A percentile compares a stretch with the other conserved stretches of the same genome.
Evolutionary conservation across 2,888 invertebrate species (phyloP).

Genomic region (Petrophora chlorosata): DNA sequence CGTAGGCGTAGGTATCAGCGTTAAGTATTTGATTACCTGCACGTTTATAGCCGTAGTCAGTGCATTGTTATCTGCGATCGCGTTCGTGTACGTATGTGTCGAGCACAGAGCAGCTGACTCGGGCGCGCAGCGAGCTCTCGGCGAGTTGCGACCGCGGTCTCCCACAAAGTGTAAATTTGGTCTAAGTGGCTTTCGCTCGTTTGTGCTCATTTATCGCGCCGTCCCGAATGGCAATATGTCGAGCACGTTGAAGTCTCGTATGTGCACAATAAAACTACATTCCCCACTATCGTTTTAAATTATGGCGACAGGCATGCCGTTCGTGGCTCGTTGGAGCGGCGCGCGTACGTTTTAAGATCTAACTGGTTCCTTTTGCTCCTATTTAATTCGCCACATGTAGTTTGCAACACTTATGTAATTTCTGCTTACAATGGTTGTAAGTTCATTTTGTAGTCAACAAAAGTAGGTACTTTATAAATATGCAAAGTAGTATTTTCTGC

Average conservation of each 20-base stretch:
- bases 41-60: conserved; percentile 15
- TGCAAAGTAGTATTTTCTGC: conserved; percentile 2
- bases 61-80: conserved; percentile 35
- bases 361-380: conserved; percentile 78
- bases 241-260: conserved; percentile 64
- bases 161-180: conserved; percentile 83
- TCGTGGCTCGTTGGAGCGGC: conserved; percentile 65
- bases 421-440: conserved; percentile 61
- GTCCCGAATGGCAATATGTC: conserved; percentile 68
- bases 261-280: conserved; percentile 73
- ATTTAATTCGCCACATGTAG: conserved; percentile 75
- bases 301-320: conserved; percentile 70
- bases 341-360: conserved; percentile 63
- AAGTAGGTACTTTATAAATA: conserved; percentile 3
- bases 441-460: conserved; percentile 15
- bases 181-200: conserved; percentile 80
- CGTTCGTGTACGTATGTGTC: conserved; percentile 46
- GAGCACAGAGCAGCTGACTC: conserved; percentile 79
- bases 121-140: conserved; percentile 48
- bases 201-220: conserved; percentile 75
- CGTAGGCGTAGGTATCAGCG: conserved; percentile 20
- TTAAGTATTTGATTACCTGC: conserved; percentile 19
- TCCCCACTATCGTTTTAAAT: conserved; percentile 73
- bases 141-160: conserved; percentile 67
- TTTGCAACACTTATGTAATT: conserved; percentile 75